Percentiles rank a stretch among this genome's conserved stretches.
These are phyloP conservation scores for Chrysotoxum bicinctum DNA, from an alignment of 2,888 invertebrate genomes.

Conservation along the genomic window DNA sequence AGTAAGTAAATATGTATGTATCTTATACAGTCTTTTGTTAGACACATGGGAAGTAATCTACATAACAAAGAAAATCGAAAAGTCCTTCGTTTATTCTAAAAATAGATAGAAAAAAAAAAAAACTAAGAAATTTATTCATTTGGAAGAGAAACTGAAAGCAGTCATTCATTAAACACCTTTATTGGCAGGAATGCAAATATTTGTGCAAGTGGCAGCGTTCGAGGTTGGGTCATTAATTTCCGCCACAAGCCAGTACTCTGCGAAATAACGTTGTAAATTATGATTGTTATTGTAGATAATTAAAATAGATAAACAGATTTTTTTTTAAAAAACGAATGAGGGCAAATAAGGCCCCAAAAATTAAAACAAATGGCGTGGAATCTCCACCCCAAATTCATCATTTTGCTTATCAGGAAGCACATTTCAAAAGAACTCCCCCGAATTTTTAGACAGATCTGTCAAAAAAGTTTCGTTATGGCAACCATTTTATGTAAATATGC, in stretches of 20 bases:
- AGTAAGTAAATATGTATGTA: background rate
- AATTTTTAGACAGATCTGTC: no score
- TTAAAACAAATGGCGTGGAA: no score
- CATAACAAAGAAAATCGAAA: background rate
- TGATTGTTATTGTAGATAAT: no score
- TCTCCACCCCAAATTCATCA: no score
- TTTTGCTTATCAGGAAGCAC: no score
- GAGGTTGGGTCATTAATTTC: constrained; percentile 28
- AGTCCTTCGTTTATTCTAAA: constrained; percentile 10
- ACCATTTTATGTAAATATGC: no score
- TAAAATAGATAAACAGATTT: no score
- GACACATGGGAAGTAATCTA: background rate
- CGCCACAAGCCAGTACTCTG: background rate
- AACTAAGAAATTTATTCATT: background rate
- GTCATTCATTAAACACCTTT: constrained; percentile 47
- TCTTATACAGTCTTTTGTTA: background rate
- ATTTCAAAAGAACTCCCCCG: no score
- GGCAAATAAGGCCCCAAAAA: no score
- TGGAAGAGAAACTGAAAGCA: constrained; percentile 8
- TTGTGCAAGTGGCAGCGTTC: constrained; percentile 37
- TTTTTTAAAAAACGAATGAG: no score
- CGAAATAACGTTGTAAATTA: background rate
- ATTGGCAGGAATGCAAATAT: constrained; percentile 61
- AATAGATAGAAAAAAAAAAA: background rate
- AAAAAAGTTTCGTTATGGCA: no score